Evolutionary conservation across 2,113 vertebrate species (phyloP).

Genomic region (Ptychochromis oligacanthus): DNA sequence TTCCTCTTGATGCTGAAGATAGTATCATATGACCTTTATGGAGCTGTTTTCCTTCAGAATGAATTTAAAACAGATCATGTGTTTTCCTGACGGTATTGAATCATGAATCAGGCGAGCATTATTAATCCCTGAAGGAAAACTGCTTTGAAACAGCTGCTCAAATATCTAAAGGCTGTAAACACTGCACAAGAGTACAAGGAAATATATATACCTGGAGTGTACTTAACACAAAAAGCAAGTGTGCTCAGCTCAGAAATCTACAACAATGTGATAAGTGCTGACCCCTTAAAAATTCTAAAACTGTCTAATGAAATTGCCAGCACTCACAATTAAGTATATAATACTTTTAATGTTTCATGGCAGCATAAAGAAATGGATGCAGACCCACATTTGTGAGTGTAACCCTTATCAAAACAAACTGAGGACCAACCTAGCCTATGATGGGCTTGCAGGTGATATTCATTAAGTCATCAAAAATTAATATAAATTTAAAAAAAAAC

Average conservation of each 20-base stretch:
- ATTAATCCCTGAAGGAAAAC: not conserved
- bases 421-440: not conserved
- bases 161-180: not conserved
- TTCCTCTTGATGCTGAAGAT: not conserved
- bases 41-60: not conserved
- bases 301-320: not conserved
- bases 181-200: not conserved
- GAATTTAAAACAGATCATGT: not conserved
- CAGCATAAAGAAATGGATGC: not conserved
- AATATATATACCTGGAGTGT: not conserved
- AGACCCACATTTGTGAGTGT: too few species aligned
- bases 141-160: too few species aligned
- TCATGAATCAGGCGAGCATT: not conserved
- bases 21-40: not conserved
- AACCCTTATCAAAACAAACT: not conserved
- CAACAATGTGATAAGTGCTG: not conserved
- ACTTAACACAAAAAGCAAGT: not conserved
- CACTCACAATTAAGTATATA: not conserved
- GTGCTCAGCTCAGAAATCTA: not conserved
- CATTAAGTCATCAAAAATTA: not conserved
- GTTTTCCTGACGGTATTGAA: not conserved
- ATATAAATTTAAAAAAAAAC: not conserved
- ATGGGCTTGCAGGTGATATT: not conserved
- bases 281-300: not conserved
- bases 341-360: not conserved